phyloP scores from a whole-genome alignment of 2,797 vertebrate species.

The Enteromius argenteus region DNA sequence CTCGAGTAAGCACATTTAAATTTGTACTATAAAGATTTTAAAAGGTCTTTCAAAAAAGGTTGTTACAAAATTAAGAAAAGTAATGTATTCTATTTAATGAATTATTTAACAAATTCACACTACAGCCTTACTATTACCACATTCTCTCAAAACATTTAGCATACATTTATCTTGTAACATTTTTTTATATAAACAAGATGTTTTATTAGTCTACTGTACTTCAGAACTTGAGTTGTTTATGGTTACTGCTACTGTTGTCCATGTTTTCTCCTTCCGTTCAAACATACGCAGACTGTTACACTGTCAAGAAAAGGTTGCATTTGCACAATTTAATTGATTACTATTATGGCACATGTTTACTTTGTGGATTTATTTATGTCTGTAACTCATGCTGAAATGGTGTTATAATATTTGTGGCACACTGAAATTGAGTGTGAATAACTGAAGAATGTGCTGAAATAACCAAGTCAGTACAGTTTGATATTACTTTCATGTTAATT shows the following conservation, averaged over 20 bases:
- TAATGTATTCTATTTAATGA: neutral
- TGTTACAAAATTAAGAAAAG: neutral
- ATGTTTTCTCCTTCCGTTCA: slow-evolving; percentile 13
- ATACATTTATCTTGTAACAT: neutral
- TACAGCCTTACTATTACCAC: neutral
- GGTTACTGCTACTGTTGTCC: neutral
- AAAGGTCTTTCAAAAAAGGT: neutral
- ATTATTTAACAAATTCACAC: neutral
- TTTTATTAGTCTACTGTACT: neutral
- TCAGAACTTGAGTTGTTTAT: slow-evolving; percentile 1
- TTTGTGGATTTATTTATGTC: slow-evolving; percentile 10
- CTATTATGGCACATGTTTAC: slow-evolving; percentile 2
- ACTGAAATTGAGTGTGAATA: neutral
- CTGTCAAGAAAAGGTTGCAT: slow-evolving; percentile 11
- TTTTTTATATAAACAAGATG: neutral
- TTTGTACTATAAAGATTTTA: neutral
- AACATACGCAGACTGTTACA: slow-evolving; percentile 26
- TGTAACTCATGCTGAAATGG: neutral
- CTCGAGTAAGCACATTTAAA: neutral
- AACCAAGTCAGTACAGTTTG: neutral
- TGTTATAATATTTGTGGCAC: slow-evolving; percentile 13
- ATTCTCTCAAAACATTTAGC: neutral
- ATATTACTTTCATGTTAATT: neutral
- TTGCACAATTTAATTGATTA: neutral
- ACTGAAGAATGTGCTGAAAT: slow-evolving; percentile 14